phyloP scores from a whole-genome alignment of 2,113 vertebrate species.

The Hippocampus mohnikei region DNA sequence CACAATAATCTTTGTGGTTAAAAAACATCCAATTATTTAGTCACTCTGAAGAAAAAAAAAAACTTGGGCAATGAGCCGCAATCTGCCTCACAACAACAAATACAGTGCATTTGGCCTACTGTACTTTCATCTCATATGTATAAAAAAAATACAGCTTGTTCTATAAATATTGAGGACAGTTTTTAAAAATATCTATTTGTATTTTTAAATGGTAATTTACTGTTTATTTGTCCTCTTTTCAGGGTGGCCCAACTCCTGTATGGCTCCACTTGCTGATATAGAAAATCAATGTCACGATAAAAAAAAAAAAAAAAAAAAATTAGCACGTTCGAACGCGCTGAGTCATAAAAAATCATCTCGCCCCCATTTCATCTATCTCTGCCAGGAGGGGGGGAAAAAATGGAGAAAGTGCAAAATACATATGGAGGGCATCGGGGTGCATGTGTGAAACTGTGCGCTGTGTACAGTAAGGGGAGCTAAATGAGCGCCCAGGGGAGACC shows the following conservation, averaged over 20 bases:
- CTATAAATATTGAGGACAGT: not conserved
- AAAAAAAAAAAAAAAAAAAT: not conserved
- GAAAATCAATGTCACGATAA: not conserved
- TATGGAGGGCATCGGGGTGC: conserved; percentile 18
- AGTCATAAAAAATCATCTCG: not conserved
- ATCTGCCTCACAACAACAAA: not conserved
- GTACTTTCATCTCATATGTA: not conserved
- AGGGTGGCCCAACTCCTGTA: not conserved
- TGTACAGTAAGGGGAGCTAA: conserved; percentile 39
- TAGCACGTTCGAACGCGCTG: not conserved
- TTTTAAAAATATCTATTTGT: not conserved
- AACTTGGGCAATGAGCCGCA: not conserved
- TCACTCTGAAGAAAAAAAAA: not conserved
- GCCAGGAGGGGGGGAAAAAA: not conserved
- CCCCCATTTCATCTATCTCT: not conserved
- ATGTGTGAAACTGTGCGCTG: conserved; percentile 21
- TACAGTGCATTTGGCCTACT: not conserved
- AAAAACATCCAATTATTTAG: not conserved
- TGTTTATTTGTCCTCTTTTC: not conserved
- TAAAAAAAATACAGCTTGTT: not conserved
- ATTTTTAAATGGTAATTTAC: not conserved
- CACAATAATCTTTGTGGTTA: not conserved
- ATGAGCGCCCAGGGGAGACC: conserved; percentile 60
- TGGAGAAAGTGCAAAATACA: not conserved
- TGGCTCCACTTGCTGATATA: not conserved